Evolutionary conservation across 2,113 vertebrate species (phyloP), one percentile per base, ranked within the genome.

Genomic region (Butastur rufipennis): DNA sequence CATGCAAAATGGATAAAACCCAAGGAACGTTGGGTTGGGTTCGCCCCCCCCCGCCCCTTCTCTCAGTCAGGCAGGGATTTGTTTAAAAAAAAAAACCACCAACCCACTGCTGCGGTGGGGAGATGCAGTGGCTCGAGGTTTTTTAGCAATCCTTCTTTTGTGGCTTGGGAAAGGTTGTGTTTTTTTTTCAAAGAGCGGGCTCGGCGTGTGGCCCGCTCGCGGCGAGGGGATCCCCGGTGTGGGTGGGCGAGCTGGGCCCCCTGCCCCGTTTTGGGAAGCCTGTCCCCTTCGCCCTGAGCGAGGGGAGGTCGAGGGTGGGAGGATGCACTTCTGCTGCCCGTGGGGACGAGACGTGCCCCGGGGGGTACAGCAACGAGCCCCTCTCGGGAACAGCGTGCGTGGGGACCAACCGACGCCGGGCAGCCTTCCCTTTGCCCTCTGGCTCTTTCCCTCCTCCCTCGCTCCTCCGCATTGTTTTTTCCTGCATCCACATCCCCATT

Each of bases 1-100:
- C 93, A 95, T 97, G 93, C 87, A 87, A 96, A 97, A 96, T 90
- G 96, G 89, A 79, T 89, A 94, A 95, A 95, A 93, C 73, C 78
- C 81, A 52, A 93, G 91, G 63, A 97, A 95, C 26, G 9, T 18
- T 48, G 50, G 26, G 15, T 52, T 52, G 25, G 48, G 47, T 23
- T 48, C 21, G 5, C 45, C 11, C 20, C 10, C 6, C 13, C 56
- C n/a, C n/a, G n/a, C n/a, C 11, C 56, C 73, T 80, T 56, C 79
- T 42, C 72, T 52, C 75, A 55, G 79, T 32, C 75, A 75, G 90
- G 52, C 61, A 2, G 61, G 68, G 75, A 89, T 95, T 94, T 96
- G 40, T 83, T 91, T 86, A 36, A 48, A 89, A 90, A 63, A 74
- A 15, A 22, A 19, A 45, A 15, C 42, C 19, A 45, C 11, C 22